Evolutionary conservation across 2,888 invertebrate species (phyloP), one percentile per base, ranked within the genome.

Genomic region (Nemoura dubitans): DNA sequence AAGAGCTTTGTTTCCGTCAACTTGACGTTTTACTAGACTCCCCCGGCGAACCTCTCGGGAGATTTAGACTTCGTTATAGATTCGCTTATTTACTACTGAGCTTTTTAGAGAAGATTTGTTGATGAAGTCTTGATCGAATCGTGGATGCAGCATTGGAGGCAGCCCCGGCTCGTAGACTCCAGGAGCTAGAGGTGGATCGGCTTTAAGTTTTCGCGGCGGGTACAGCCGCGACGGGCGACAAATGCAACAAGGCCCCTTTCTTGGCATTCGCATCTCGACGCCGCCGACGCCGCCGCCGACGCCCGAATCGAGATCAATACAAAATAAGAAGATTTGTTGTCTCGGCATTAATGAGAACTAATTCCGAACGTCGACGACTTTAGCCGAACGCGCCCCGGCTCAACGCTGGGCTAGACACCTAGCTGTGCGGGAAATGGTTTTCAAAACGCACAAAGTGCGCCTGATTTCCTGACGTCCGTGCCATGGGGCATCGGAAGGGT

Each of bases 51-150:
- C 28, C 28, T 29, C 28, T 81, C 7, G 78, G 28, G 59, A 84
- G 76, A 59, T 84, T 59, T 84, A 76, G 28, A 84, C 84, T 84
- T 84, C 76, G 84, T 76, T 84, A 84, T 84, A 84, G 84, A 84
- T 84, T 84, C 84, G 84, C 84, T 43, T 84, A 84, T 84, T 84
- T 84, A 84, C 84, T 59, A 29, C 76, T 28, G 84, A 59, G 84
- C 84, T 84, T 76, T 84, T n/a, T 29, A 29, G 84, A 84, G 84
- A 84, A 84, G 84, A 84, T 84, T 84, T 84, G 84, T 84, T 84
- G 84, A 84, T 84, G 84, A 84, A 59, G 84, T 84, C 84, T 84
- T 84, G 43, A 84, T 84, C 84, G 84, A 59, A 84, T 84, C 26
- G 84, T 3, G 76, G 76, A 59, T 16, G 84, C 25, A 76, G n/a